phyloP scores from a whole-genome alignment of 2,797 vertebrate species.

The Zalophus californianus region DNA sequence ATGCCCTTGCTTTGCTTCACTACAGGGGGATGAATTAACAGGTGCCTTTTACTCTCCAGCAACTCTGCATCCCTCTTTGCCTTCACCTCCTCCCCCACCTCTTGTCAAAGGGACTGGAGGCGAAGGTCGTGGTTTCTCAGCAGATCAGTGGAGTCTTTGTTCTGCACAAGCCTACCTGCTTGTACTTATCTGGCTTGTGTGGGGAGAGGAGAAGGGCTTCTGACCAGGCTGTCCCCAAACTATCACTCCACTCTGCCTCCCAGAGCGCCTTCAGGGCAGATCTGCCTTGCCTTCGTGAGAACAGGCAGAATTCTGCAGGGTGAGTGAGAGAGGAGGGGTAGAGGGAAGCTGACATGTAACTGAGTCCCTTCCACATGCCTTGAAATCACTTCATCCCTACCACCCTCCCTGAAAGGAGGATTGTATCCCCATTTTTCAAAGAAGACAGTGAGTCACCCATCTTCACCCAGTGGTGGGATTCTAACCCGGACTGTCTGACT shows the following conservation, averaged over 20 bases:
- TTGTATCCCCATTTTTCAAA: neutral
- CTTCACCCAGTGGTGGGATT: neutral
- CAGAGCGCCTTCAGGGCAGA: fast-evolving
- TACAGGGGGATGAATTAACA: too few species aligned
- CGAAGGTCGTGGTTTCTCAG: neutral
- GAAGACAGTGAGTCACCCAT: neutral
- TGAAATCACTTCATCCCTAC: neutral
- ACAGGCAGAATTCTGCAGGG: neutral
- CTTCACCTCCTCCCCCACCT: neutral
- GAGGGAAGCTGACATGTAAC: neutral
- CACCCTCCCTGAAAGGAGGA: neutral
- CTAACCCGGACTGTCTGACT: neutral
- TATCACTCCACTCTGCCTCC: neutral
- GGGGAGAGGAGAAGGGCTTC: neutral
- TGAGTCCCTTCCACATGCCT: neutral
- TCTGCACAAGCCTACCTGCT: neutral
- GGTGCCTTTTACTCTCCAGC: neutral
- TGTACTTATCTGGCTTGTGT: neutral
- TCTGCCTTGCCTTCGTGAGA: neutral
- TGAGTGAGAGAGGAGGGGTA: neutral
- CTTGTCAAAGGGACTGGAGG: neutral
- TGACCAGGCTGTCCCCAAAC: neutral
- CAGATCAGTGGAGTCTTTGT: neutral
- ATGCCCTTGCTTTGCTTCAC: neutral
- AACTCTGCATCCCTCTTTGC: neutral